Percentiles rank a stretch among this genome's conserved stretches.
Evolutionary conservation across 2,797 vertebrate species (phyloP).

Genomic region (Alosa sapidissima): DNA sequence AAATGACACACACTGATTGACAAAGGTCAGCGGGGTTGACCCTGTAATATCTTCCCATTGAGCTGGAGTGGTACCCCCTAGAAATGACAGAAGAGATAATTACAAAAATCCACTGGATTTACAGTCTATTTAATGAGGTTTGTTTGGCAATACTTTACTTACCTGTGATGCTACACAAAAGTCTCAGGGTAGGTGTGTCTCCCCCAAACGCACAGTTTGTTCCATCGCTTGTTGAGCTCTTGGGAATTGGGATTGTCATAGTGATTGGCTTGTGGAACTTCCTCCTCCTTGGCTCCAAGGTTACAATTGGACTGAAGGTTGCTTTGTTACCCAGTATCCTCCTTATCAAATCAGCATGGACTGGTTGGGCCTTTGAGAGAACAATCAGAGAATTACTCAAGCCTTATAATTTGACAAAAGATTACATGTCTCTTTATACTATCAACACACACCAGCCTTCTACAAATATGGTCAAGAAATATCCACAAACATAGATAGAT

Average conservation of each 20-base stretch:
- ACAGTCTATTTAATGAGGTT: not conserved
- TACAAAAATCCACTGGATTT: not conserved
- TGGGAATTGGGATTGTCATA: conserved; percentile 95
- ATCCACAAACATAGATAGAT: not conserved
- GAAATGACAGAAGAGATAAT: conserved; percentile 38
- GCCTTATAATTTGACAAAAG: not conserved
- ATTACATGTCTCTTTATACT: not conserved
- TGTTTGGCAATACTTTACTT: conserved; percentile 31
- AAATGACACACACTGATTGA: conserved; percentile 97
- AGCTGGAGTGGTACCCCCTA: conserved; percentile 96
- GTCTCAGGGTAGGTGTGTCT: conserved; percentile 86
- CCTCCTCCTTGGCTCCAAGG: conserved; percentile 91
- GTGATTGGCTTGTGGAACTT: conserved; percentile 99
- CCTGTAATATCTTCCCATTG: conserved; percentile 99
- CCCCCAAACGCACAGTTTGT: conserved; percentile 81
- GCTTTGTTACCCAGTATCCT: conserved; percentile 95
- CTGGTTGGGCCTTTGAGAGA: conserved; percentile 86
- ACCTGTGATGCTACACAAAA: conserved; percentile 98
- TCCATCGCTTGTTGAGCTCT: conserved; percentile 80
- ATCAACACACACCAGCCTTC: too few species aligned
- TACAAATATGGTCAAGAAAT: not conserved
- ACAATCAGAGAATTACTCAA: not conserved
- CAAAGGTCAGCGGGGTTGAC: conserved; percentile 92
- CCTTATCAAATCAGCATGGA: conserved; percentile 84
- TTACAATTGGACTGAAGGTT: conserved; percentile 93